Conservation (phyloP, 1,140 invertebrate species). For the Lanistes nyassanus region DNA sequence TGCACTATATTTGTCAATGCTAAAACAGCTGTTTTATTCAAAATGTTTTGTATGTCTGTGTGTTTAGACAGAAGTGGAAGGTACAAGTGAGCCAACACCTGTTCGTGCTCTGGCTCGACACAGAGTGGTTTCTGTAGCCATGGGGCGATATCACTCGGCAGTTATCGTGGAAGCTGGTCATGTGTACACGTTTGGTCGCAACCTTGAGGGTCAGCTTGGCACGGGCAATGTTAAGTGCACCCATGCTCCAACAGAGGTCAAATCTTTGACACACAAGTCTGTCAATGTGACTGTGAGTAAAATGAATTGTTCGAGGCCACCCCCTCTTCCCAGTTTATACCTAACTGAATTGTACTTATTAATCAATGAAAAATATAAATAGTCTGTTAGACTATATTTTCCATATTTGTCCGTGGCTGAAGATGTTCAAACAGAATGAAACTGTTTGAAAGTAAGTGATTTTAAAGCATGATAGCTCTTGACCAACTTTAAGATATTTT, state of each 20-base stretch:
- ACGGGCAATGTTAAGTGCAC: conserved; percentile 66
- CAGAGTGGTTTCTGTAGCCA: conserved; percentile 69
- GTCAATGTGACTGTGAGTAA: conserved; percentile 68
- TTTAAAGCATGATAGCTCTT: too few relatives aligned
- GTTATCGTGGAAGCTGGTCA: conserved; percentile 76
- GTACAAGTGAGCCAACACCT: conserved; percentile 66
- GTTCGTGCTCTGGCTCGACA: conserved; percentile 64
- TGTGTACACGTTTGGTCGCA: conserved; percentile 76
- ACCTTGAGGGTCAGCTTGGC: conserved; percentile 73
- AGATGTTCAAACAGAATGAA: too few relatives aligned
- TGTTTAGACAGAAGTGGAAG: conserved; percentile 67
- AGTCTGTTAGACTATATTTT: too few relatives aligned
- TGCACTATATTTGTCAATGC: too few relatives aligned
- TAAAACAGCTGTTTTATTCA: too few relatives aligned
- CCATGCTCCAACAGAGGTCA: conserved; percentile 70
- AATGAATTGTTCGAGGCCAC: conserved; percentile 9
- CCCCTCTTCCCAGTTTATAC: too few relatives aligned
- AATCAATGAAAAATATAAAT: too few relatives aligned
- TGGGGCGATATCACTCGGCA: conserved; percentile 72
- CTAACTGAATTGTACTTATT: too few relatives aligned
- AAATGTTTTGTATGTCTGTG: background rate
- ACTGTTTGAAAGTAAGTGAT: too few relatives aligned
- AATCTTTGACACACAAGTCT: conserved; percentile 69
- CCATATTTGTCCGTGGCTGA: too few relatives aligned
- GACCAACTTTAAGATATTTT: too few relatives aligned